A percentile compares a stretch with the other conserved stretches of the same genome.
These are phyloP conservation scores for Drosophila ambigua DNA, from an alignment of 1,140 invertebrate genomes.

Conservation along the genomic window DNA sequence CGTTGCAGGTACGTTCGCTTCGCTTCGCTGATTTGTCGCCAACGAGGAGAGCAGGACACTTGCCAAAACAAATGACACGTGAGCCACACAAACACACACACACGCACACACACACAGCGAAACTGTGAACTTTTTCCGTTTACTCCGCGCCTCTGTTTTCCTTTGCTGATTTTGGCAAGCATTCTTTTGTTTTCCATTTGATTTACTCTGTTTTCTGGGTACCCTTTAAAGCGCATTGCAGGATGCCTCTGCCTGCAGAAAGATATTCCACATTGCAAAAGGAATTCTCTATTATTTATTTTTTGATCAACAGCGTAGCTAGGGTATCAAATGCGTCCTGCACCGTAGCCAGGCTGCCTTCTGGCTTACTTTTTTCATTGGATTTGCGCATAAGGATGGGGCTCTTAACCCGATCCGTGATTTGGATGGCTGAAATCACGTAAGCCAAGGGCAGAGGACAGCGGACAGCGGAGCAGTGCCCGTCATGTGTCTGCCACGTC, in stretches of 20 bases:
- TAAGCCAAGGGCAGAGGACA: slow-evolving; percentile 22
- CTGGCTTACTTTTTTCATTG: no score
- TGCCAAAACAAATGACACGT: slow-evolving; percentile 76
- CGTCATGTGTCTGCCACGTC: slow-evolving; percentile 62
- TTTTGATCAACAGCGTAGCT: no score
- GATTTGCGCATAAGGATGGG: no score
- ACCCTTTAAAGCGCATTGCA: not conserved
- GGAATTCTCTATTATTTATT: slow-evolving; percentile 8
- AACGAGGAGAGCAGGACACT: slow-evolving; percentile 41
- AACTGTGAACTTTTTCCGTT: not conserved
- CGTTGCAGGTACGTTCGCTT: slow-evolving; percentile 68
- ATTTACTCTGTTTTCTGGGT: slow-evolving; percentile 11
- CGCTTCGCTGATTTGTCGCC: slow-evolving; percentile 48
- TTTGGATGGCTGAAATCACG: slow-evolving; percentile 50
- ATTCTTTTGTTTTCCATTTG: slow-evolving; percentile 19
- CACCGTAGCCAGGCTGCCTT: no score
- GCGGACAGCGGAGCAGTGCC: slow-evolving; percentile 11
- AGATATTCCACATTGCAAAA: no score
- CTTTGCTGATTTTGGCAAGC: slow-evolving; percentile 45
- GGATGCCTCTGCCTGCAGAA: no score
- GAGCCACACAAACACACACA: slow-evolving; percentile 38
- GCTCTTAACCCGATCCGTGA: slow-evolving; percentile 41
- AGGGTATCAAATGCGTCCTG: no score
- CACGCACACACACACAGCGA: not conserved
- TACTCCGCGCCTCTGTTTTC: not conserved